Conservation (phyloP, 2,797 vertebrate species). For the Podargus strigoides region DNA sequence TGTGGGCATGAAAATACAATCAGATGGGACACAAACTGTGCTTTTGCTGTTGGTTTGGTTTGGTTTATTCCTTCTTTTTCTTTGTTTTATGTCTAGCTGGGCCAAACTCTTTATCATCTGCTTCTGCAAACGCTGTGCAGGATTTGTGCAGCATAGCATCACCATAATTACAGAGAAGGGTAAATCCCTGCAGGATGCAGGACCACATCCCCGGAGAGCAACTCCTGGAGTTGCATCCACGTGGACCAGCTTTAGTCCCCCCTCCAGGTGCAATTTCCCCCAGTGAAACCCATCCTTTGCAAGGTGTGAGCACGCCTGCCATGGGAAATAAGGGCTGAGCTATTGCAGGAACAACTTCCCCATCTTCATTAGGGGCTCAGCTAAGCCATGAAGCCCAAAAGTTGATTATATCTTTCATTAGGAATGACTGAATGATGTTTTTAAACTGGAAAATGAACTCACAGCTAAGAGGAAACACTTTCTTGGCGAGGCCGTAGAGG, state of each 20-base stretch:
- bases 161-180: background rate
- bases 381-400: slow-evolving; percentile 11
- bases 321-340: background rate
- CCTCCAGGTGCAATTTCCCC: background rate
- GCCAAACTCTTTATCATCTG: background rate
- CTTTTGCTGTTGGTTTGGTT: background rate
- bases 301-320: background rate
- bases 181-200: background rate
- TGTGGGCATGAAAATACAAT: slow-evolving; percentile 39
- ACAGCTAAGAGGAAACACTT: slow-evolving; percentile 27
- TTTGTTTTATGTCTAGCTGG: background rate
- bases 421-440: slow-evolving; percentile 30
- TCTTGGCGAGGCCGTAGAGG: background rate
- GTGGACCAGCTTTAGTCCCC: background rate
- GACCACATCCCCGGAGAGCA: background rate
- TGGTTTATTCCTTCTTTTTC: background rate
- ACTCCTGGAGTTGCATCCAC: background rate
- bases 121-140: rapidly evolving
- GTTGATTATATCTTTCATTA: slow-evolving; percentile 57
- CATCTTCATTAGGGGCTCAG: slow-evolving; percentile 13
- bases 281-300: background rate
- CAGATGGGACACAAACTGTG: slow-evolving; percentile 1
- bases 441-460: slow-evolving; percentile 49
- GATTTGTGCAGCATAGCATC: background rate
- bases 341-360: background rate